These are phyloP conservation scores for Stenurella melanura DNA, from an alignment of 2,888 invertebrate genomes.

Conservation along the genomic window DNA sequence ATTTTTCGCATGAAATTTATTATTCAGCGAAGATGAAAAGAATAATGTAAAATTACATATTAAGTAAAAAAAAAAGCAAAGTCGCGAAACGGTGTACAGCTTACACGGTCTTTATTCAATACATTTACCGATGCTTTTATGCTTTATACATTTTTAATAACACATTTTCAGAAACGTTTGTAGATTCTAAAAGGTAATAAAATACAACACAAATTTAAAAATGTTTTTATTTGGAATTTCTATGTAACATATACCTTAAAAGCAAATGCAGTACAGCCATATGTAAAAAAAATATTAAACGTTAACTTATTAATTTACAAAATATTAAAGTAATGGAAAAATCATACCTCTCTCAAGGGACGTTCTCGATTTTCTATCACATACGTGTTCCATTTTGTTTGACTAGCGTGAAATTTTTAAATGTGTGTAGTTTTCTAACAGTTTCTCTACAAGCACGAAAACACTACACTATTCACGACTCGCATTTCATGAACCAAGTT, in stretches of 20 bases:
- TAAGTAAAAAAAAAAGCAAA: constrained; percentile 1
- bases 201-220: constrained; percentile 27
- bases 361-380: too few relatives aligned
- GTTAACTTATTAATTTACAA: too few relatives aligned
- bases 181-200: constrained; percentile 32
- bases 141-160: constrained; percentile 51
- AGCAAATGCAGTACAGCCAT: constrained; percentile 22
- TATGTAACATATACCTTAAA: constrained; percentile 10
- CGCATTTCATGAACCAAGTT: too few relatives aligned
- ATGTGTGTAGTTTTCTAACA: too few relatives aligned
- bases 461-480: too few relatives aligned
- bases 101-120: constrained; percentile 44
- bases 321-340: too few relatives aligned
- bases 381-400: too few relatives aligned
- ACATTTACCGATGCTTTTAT: constrained; percentile 51
- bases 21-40: background rate
- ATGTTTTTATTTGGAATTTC: constrained; percentile 2
- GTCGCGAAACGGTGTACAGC: constrained; percentile 11
- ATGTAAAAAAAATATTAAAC: background rate
- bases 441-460: too few relatives aligned
- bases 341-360: too few relatives aligned
- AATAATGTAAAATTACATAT: background rate
- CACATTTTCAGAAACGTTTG: constrained; percentile 36
- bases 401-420: too few relatives aligned
- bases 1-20: background rate